A percentile compares a stretch with the other conserved stretches of the same genome.
These are phyloP conservation scores for Xenotilapia flavipinnis DNA, from an alignment of 2,113 vertebrate genomes.

Conservation along the genomic window DNA sequence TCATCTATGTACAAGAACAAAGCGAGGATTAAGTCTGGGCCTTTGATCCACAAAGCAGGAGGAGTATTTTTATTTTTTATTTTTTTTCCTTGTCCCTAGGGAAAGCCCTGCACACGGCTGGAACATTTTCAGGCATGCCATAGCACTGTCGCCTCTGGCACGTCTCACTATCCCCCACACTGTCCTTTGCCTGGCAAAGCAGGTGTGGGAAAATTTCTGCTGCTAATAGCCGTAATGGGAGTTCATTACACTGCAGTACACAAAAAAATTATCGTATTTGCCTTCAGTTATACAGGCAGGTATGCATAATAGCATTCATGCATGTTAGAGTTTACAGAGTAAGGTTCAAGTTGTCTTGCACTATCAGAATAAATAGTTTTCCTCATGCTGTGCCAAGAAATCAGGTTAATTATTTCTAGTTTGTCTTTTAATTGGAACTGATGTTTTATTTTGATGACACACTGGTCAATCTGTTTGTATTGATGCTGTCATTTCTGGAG, in stretches of 20 bases:
- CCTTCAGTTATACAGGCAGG: not conserved
- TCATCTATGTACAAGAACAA: slow-evolving; percentile 79
- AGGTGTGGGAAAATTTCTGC: slow-evolving; percentile 59
- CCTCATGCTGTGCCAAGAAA: slow-evolving; percentile 1
- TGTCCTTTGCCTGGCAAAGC: slow-evolving; percentile 9
- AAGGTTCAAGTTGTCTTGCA: not conserved
- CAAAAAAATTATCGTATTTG: not conserved
- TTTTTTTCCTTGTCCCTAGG: slow-evolving; percentile 36
- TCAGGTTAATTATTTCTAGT: slow-evolving; percentile 22
- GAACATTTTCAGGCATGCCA: slow-evolving; percentile 47
- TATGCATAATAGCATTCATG: not conserved
- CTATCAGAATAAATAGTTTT: not conserved
- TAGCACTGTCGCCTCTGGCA: slow-evolving; percentile 36
- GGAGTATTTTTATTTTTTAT: slow-evolving; percentile 40
- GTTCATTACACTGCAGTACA: not conserved
- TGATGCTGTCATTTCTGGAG: slow-evolving; percentile 65
- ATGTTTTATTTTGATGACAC: slow-evolving; percentile 49
- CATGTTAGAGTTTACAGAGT: not conserved
- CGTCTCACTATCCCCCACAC: slow-evolving; percentile 52
- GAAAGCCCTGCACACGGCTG: slow-evolving; percentile 17
- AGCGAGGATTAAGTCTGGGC: slow-evolving; percentile 71
- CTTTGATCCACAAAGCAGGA: slow-evolving; percentile 71
- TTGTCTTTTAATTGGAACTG: slow-evolving; percentile 31
- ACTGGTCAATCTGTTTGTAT: slow-evolving; percentile 50
- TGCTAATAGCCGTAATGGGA: not conserved